Conservation (phyloP, 1,140 invertebrate species). For the Drosophila tristis region DNA sequence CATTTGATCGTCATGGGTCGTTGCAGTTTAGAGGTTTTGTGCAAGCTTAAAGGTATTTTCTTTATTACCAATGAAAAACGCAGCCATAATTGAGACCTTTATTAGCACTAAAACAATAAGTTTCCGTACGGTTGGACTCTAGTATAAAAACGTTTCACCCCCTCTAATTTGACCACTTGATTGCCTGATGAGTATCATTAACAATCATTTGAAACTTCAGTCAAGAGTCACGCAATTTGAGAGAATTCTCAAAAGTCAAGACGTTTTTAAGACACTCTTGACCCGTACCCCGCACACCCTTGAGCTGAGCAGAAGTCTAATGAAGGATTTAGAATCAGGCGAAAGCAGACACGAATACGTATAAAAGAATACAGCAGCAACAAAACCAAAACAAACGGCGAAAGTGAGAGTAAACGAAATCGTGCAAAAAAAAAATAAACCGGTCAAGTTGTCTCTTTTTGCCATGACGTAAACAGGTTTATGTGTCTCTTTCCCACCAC, state of each 20-base stretch:
- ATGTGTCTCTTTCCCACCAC: conserved; percentile 3
- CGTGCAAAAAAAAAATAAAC: conserved; percentile 43
- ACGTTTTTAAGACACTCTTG: conserved; percentile 64
- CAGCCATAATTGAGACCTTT: conserved; percentile 11
- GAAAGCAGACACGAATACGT: conserved; percentile 4
- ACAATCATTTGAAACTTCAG: conserved; percentile 50
- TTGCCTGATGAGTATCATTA: conserved; percentile 14
- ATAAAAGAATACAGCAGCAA: conserved; percentile 5
- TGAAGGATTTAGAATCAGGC: conserved; percentile 69
- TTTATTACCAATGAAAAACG: conserved; percentile 27
- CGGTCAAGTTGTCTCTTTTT: conserved; percentile 60
- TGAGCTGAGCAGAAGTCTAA: conserved; percentile 48
- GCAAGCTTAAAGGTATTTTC: conserved; percentile 24
- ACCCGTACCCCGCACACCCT: conserved; percentile 26
- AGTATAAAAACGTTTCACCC: conserved; percentile 3
- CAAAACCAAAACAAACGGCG: conserved; percentile 32
- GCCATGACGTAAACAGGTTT: conserved; percentile 77
- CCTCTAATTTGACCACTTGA: conserved; percentile 20
- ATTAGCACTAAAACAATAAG: conserved; percentile 1
- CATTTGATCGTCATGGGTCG: conserved; percentile 38
- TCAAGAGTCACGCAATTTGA: conserved; percentile 70
- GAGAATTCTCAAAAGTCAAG: conserved; percentile 33
- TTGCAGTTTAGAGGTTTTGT: conserved; percentile 19
- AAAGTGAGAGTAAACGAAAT: conserved; percentile 69
- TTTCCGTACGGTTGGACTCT: not conserved